Evolutionary conservation across 2,113 vertebrate species (phyloP).

Genomic region (Siniperca chuatsi): DNA sequence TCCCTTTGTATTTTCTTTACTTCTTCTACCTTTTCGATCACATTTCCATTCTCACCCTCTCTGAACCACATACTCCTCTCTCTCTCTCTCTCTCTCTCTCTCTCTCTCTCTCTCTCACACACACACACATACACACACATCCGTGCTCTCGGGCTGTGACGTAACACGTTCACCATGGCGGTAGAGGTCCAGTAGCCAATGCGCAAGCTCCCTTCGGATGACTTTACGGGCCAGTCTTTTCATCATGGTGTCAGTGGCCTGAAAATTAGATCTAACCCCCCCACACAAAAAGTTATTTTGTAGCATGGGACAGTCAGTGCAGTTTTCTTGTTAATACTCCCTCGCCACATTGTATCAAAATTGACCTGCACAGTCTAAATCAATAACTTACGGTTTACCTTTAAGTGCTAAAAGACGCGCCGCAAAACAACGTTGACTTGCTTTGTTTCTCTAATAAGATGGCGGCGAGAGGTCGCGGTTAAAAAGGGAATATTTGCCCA

Average conservation of each 20-base stretch:
- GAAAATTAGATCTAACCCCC: background rate
- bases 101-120: background rate
- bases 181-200: constrained; percentile 65
- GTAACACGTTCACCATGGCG: constrained; percentile 72
- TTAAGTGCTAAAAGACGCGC: background rate
- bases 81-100: background rate
- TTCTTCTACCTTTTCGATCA: constrained; percentile 60
- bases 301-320: rapidly evolving
- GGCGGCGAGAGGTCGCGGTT: background rate
- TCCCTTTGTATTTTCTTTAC: constrained; percentile 38
- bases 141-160: constrained; percentile 74
- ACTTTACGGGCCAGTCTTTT: constrained; percentile 33
- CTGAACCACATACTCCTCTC: constrained; percentile 6
- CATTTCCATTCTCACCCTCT: constrained; percentile 61
- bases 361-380: background rate
- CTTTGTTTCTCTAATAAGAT: constrained; percentile 10
- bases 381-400: background rate
- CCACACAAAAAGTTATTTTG: background rate
- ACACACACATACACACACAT: constrained; percentile 63
- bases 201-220: constrained; percentile 62
- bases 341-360: background rate
- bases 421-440: background rate
- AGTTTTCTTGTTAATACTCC: background rate
- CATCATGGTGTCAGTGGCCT: constrained; percentile 24
- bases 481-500: background rate